These are phyloP conservation scores for Psylliodes chrysocephalus DNA, from an alignment of 2,888 invertebrate genomes.

Conservation along the genomic window DNA sequence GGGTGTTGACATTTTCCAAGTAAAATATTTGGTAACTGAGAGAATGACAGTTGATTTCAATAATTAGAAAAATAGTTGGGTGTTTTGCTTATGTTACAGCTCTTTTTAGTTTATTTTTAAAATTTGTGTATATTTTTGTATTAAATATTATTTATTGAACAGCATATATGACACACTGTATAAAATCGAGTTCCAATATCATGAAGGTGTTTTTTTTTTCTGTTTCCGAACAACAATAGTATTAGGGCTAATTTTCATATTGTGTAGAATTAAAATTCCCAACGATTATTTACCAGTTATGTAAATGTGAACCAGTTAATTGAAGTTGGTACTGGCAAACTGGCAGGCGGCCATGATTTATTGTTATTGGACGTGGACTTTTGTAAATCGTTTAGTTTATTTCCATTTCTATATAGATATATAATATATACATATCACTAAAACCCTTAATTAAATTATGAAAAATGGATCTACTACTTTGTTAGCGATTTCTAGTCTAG, in stretches of 20 bases:
- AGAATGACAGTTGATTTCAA: no score
- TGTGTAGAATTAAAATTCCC: constrained; percentile 20
- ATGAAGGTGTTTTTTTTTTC: background rate
- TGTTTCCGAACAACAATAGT: constrained; percentile 8
- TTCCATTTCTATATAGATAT: constrained; percentile 5
- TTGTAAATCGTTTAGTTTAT: constrained; percentile 4
- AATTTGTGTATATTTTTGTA: no score
- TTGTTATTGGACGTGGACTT: constrained; percentile 23
- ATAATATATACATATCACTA: no score
- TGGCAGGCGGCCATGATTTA: constrained; percentile 21
- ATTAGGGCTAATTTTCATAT: constrained; percentile 17
- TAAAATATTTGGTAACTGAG: no score
- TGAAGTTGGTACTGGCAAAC: constrained; percentile 13
- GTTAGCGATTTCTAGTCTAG: no score
- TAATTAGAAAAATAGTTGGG: no score
- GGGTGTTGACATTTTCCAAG: no score
- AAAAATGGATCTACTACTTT: background rate
- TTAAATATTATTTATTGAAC: no score
- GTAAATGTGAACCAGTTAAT: constrained; percentile 27
- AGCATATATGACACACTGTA: no score
- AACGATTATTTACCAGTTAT: constrained; percentile 24
- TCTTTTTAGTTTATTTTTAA: no score
- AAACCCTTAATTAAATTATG: constrained; percentile 9
- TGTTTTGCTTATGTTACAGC: no score
- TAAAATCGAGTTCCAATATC: no score